Percentiles rank a stretch among this genome's conserved stretches.
Conservation (phyloP, 2,797 vertebrate species). For the Esox masquinongy region DNA sequence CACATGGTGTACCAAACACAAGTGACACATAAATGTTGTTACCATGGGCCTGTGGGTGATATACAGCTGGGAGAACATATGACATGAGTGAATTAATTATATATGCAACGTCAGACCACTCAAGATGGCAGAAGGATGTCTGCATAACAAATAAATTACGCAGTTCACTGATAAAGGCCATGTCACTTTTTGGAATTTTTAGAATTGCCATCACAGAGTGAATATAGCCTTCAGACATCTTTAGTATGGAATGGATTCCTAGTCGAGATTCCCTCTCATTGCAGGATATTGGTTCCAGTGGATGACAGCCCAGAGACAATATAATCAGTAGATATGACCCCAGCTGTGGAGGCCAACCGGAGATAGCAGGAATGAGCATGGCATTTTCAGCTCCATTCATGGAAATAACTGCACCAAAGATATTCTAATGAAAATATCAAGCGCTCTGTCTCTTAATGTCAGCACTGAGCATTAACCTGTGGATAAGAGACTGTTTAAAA, state of each 20-base stretch:
- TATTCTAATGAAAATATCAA: background rate
- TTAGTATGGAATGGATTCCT: background rate
- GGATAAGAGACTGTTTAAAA: background rate
- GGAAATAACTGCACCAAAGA: background rate
- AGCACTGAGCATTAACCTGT: background rate
- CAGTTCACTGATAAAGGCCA: background rate
- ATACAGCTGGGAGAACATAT: background rate
- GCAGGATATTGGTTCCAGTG: slow-evolving; percentile 20
- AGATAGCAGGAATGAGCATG: background rate
- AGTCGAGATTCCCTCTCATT: slow-evolving; percentile 16
- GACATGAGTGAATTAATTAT: background rate
- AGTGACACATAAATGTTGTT: background rate
- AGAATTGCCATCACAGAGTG: background rate
- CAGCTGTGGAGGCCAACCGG: background rate
- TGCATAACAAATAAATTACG: background rate
- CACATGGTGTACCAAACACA: background rate
- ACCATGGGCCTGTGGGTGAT: background rate
- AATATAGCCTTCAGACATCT: background rate
- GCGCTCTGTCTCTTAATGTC: background rate
- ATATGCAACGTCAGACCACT: background rate
- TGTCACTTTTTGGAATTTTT: background rate
- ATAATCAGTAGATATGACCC: slow-evolving; percentile 20
- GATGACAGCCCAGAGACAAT: slow-evolving; percentile 17
- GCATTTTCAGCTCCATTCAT: background rate
- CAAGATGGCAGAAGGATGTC: background rate